Percentiles rank a stretch among this genome's conserved stretches.
phyloP scores from a whole-genome alignment of 2,888 invertebrate genomes.

The Tetranychus piercei region DNA sequence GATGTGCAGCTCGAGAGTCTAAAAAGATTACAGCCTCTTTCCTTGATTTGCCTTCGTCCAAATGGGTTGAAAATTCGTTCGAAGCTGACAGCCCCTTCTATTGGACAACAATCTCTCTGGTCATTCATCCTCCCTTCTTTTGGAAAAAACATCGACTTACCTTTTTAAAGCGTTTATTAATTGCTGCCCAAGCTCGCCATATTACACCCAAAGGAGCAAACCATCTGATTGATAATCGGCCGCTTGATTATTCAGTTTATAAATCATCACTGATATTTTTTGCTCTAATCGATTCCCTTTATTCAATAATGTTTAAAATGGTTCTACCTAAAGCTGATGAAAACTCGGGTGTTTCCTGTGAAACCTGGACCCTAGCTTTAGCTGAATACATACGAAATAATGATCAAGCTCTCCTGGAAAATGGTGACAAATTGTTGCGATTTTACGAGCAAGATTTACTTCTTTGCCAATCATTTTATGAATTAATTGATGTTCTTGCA shows the following conservation, averaged over 20 bases:
- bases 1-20: constrained; percentile 47
- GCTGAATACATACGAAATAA: constrained; percentile 85
- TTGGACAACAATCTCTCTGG: constrained; percentile 57
- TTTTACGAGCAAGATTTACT: constrained; percentile 70
- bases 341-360: constrained; percentile 7
- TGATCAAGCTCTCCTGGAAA: constrained; percentile 72
- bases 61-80: constrained; percentile 55
- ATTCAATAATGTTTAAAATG: constrained; percentile 67
- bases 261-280: constrained; percentile 69
- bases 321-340: constrained; percentile 27
- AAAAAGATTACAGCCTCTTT: constrained; percentile 49
- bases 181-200: constrained; percentile 56
- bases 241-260: constrained; percentile 52
- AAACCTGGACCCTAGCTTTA: constrained; percentile 58
- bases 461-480: constrained; percentile 69
- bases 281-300: constrained; percentile 64
- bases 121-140: constrained; percentile 53
- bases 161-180: constrained; percentile 55
- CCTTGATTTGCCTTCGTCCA: constrained; percentile 41
- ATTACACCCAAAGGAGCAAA: constrained; percentile 42
- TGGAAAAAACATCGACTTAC: constrained; percentile 54
- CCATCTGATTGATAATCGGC: constrained; percentile 29
- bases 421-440: constrained; percentile 60
- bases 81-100: constrained; percentile 82
- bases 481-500: constrained; percentile 85